Base-by-base conservation (phyloP, 2,888 invertebrate species). In the Falcaria lacertinaria region DNA sequence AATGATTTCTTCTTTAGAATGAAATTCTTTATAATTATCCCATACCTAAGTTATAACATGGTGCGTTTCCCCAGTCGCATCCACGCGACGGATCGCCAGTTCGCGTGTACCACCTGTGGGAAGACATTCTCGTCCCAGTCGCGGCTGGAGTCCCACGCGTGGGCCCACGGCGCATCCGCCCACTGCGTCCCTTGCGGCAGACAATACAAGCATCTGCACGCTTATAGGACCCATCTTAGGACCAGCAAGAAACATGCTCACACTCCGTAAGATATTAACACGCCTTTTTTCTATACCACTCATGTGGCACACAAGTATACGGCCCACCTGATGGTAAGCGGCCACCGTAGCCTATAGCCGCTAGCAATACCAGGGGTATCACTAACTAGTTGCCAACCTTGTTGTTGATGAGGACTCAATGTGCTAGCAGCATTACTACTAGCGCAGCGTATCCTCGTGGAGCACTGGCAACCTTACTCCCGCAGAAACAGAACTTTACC, bases 201-300 rank as follows among this genome's bases (percentile, higher is more conserved):
- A 0, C 82, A 82, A 38, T 83, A 76, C 39, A 81, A 79, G 43
- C 74, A 73, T 22, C 64, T 82, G 2, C 60, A 74, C 8, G 70
- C 79, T 0, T 81, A 81, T 14, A 57, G 82, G 2, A 72, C 54
- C 11, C 83, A 83, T 55, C 33, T 81, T 46, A 65, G 52, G 48
- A 74, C 69, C 1, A 80, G 72, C 19, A 60, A 56, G 0, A 69
- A 64, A 1, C 82, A 79, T 40, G 60, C 70, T 0, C 62, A 71
- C 22, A 57, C 58, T 2, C 34, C 50, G 80, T 78, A 36, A 69
- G 72, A n/a, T 69, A 37, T 15, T 15, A 22, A 42, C 15, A 34
- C 39, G n/a, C n/a, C n/a, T 43, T 44, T 5, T 28, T 19, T 32
- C 15, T 15, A n/a, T n/a, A n/a, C n/a, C n/a, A n/a, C n/a, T n/a